Evolutionary conservation across 2,797 vertebrate species (phyloP).

Genomic region (Mormyrus proboscirostris): DNA sequence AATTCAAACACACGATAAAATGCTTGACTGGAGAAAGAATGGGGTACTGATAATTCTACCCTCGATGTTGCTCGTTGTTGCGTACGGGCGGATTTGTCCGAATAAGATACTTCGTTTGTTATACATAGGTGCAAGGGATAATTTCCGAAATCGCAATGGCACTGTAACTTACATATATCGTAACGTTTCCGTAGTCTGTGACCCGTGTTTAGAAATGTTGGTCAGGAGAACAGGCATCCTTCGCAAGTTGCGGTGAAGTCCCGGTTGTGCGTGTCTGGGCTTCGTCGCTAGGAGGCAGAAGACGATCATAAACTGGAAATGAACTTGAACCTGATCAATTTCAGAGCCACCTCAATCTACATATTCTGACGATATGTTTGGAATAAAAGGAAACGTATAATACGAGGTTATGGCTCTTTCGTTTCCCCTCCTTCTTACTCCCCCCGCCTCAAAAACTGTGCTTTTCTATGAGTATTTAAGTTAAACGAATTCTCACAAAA

Average conservation of each 20-base stretch:
- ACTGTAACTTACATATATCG: conserved; percentile 39
- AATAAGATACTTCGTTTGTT: conserved; percentile 19
- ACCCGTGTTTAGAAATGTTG: conserved; percentile 21
- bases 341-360: conserved; percentile 58
- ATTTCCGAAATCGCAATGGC: conserved; percentile 35
- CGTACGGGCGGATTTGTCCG: neutral
- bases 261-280: conserved; percentile 36
- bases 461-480: conserved; percentile 26
- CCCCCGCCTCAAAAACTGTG: conserved; percentile 17
- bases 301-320: conserved; percentile 80
- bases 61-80: neutral
- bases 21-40: neutral
- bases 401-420: conserved; percentile 29
- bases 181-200: conserved; percentile 32
- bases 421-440: conserved; percentile 15
- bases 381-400: conserved; percentile 48
- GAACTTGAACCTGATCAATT: conserved; percentile 81
- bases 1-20: neutral
- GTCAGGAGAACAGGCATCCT: conserved; percentile 28
- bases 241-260: conserved; percentile 30
- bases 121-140: conserved; percentile 36
- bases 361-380: conserved; percentile 58
- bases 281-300: conserved; percentile 92
- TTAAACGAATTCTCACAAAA: conserved; percentile 26
- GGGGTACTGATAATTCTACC: neutral